Base-by-base conservation (phyloP, 2,113 vertebrate species). In the Mungos mungo region DNA sequence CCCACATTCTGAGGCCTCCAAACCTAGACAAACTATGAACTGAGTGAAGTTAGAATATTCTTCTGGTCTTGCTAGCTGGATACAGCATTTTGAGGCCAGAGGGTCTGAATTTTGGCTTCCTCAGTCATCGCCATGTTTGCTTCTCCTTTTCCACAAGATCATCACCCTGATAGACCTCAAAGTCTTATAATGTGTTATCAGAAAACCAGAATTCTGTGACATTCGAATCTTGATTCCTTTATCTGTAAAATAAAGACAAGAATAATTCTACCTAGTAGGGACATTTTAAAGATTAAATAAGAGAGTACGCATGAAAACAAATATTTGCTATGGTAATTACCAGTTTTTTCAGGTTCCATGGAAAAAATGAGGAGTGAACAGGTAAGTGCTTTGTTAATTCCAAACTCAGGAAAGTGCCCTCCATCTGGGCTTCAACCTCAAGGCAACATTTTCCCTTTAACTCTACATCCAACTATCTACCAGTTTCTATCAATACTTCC, bases 201-300 rank as follows among this genome's bases (percentile, higher is more conserved):
- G 65, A 74, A 96, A 71, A 76, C n/a, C 85, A 87, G 74, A 82
- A 57, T 65, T 83, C 31, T 88, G 19, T 52, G 52, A 88, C 69
- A 23, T 88, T 21, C 25, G 33, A 80, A 88, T 86, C 27, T 80
- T 91, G 65, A 71, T 76, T 93, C 16, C n/a, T 87, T 66, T 92
- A 84, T 76, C 12, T 97, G 25, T 66, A 92, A 95, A 95, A 45
- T 52, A 90, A 87, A 86, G 54, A n/a, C 54, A 66, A 45, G 57
- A 88, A 94, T 45, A 80, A 85, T 81, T 88, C 18, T 38, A 69
- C 29, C 5, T 71, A 72, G 21, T 38, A 57, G 60, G 63, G 9
- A 72, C 23, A 14, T 82, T 95, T 96, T 47, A 19, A 95, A 60
- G 29, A 54, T 92, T 91, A 60, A 76, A 23, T 93, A 88, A 96